Conservation (phyloP, 1,140 invertebrate genomes). For the Belonocnema kinseyi region DNA sequence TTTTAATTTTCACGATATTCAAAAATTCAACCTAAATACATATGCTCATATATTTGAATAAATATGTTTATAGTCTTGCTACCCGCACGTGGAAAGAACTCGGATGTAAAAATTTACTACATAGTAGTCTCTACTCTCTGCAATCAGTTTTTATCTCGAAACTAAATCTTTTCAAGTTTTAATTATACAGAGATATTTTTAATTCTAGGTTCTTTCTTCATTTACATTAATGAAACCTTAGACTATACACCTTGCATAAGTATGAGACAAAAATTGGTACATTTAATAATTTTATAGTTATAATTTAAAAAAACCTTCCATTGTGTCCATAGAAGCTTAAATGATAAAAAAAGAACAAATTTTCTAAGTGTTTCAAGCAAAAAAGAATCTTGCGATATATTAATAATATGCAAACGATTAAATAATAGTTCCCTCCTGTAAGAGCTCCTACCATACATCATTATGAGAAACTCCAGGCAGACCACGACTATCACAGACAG, state of each 20-base stretch:
- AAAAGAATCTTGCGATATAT: no score
- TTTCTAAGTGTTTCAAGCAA: no score
- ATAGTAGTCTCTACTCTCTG: no score
- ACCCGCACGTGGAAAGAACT: neutral
- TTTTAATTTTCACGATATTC: no score
- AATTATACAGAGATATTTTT: conserved; percentile 13
- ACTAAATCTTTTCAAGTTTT: conserved; percentile 13
- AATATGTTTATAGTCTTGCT: neutral
- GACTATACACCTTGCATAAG: conserved; percentile 19
- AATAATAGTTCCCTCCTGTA: no score
- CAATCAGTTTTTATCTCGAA: conserved; percentile 10
- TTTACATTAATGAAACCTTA: conserved; percentile 12
- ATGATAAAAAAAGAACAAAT: no score
- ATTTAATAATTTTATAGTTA: neutral
- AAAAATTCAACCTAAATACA: no score
- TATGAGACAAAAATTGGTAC: neutral
- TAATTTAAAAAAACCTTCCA: neutral
- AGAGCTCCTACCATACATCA: neutral
- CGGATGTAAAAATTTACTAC: neutral
- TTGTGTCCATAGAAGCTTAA: no score
- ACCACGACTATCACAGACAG: neutral
- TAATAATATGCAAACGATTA: no score
- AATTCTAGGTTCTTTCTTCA: conserved; percentile 28
- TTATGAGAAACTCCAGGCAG: neutral
- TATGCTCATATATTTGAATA: neutral